phyloP scores from a whole-genome alignment of 2,113 vertebrate species.

The Carlito syrichta region DNA sequence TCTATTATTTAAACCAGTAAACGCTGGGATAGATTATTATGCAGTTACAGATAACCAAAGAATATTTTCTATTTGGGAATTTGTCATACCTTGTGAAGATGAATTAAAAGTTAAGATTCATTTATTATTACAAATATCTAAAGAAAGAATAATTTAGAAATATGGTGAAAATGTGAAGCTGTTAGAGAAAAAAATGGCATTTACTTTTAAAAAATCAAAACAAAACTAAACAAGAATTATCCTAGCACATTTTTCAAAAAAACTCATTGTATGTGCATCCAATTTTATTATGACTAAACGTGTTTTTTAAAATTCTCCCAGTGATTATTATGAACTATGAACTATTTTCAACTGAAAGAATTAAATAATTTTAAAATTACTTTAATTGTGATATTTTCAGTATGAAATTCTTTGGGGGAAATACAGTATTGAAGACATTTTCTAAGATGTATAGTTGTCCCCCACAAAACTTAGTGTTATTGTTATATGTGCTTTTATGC shows the following conservation, averaged over 20 bases:
- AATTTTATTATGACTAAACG: not conserved
- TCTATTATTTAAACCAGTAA: not conserved
- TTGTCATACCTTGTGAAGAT: not conserved
- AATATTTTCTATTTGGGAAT: not conserved
- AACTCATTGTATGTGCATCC: not conserved
- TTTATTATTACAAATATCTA: not conserved
- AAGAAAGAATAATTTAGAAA: not conserved
- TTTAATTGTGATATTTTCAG: not conserved
- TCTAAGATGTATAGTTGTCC: not conserved
- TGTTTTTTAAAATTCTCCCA: not conserved
- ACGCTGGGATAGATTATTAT: not conserved
- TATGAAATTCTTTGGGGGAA: not conserved
- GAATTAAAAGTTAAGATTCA: not conserved
- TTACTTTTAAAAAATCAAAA: not conserved
- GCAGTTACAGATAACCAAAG: not conserved
- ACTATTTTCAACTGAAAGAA: not conserved
- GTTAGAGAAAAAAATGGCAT: not conserved
- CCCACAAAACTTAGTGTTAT: not conserved
- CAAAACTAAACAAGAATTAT: not conserved
- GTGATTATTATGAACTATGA: not conserved
- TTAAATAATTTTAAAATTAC: not conserved
- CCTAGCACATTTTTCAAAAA: not conserved
- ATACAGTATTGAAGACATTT: not conserved
- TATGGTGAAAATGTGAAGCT: not conserved
- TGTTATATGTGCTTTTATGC: not conserved